phyloP scores from a whole-genome alignment of 2,113 vertebrate genomes.

The Macroglossus sobrinus region DNA sequence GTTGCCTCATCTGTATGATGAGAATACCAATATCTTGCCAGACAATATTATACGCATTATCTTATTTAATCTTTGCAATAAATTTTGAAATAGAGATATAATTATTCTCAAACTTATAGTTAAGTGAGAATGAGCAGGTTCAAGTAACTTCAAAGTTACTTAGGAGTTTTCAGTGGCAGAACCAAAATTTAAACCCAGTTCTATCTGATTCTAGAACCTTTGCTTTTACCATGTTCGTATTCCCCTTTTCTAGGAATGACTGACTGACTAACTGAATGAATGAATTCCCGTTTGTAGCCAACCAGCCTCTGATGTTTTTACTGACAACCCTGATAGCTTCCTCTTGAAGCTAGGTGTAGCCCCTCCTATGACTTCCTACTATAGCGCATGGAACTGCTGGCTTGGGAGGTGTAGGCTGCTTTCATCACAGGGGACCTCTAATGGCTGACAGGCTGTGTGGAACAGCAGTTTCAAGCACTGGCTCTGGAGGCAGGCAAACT shows the following conservation, averaged over 20 bases:
- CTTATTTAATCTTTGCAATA: neutral
- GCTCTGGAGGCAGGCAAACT: neutral
- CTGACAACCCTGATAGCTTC: neutral
- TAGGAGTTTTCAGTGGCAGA: neutral
- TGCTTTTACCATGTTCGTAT: neutral
- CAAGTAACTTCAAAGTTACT: neutral
- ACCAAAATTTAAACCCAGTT: neutral
- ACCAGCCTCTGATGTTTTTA: neutral
- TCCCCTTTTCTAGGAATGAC: neutral
- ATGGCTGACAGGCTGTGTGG: rapidly evolving
- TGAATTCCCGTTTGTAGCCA: neutral
- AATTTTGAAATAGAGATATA: neutral
- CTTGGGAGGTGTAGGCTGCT: neutral
- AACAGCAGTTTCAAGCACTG: neutral
- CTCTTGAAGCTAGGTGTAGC: neutral
- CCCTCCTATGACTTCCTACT: neutral
- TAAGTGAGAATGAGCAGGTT: neutral
- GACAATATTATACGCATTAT: neutral
- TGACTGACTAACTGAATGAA: neutral
- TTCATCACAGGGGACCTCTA: rapidly evolving
- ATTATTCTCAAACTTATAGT: neutral
- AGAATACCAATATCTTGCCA: neutral
- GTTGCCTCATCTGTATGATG: neutral
- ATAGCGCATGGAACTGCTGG: rapidly evolving
- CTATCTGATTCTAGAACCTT: neutral